Base-by-base conservation (phyloP, 1,140 invertebrate genomes). In the Drosophila lacertosa region DNA sequence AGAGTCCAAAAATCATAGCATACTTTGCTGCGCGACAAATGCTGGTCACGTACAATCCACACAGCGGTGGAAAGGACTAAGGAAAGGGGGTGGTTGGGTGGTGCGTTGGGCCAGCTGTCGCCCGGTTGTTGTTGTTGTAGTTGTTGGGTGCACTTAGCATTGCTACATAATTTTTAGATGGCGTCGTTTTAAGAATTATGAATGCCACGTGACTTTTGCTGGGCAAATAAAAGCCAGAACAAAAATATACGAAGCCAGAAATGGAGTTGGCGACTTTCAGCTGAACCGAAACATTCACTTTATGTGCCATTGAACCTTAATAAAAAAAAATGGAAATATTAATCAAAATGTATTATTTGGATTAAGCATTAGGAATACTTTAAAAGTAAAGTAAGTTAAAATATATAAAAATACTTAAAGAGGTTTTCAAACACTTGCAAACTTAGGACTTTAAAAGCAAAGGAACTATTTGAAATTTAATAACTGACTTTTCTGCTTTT, bases 141-240 rank as follows among this genome's bases (percentile, higher is more conserved):
- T 76, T 29, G 26, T 80, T 76, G 81, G 77, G 82, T 84, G 81
- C 81, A 84, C 81, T 84, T 84, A 84, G 82, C 81, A 86, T 81
- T 86, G 81, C 81, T 80, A 84, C 81, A 84, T 84, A 80, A 84
- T 84, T 86, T 86, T 84, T 62, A 81, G 81, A 76, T 84, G 73
- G 81, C 89, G 83, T 73, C 82, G 76, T 90, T 90, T 81, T 90
- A 90, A 90, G 89, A 90, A 90, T 90, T 90, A 90, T 90, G 89
- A 90, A 90, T 86, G 89, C 89, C 89, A 90, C 89, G 89, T 90
- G 89, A 90, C 89, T 89, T 82, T 78, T 78, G 51, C 62, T 74
- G 77, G 77, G 51, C 68, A 84, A 84, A 84, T 70, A 86, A 65
- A 73, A 63, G 60, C 22, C 18, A 11, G 45, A 29, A 29, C 6